Evolutionary conservation across 2,113 vertebrate genomes (phyloP).

Genomic region (Haplotaxodon microlepis): DNA sequence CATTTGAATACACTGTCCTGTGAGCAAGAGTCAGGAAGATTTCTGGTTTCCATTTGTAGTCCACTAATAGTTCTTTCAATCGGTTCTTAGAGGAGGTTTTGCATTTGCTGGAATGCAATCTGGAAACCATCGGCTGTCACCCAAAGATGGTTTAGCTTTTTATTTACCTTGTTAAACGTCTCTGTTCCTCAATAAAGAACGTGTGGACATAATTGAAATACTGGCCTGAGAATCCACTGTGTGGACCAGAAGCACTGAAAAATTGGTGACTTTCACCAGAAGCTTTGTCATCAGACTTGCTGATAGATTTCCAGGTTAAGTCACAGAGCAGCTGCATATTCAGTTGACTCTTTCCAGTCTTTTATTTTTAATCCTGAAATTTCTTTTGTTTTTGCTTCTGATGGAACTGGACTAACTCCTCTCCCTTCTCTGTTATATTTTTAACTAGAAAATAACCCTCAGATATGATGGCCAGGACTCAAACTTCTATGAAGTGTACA

Average conservation of each 20-base stretch:
- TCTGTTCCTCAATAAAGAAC: background rate
- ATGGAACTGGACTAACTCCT: background rate
- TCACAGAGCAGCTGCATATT: background rate
- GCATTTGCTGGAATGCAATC: background rate
- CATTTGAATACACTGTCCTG: background rate
- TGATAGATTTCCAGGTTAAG: background rate
- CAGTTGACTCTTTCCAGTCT: background rate
- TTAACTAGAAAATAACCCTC: background rate
- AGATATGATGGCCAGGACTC: background rate
- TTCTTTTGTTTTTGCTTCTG: background rate
- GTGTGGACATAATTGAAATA: background rate
- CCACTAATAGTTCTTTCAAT: background rate
- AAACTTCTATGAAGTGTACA: slow-evolving; percentile 1
- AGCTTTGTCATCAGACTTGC: background rate
- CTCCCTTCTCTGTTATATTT: background rate
- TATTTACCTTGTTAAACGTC: background rate
- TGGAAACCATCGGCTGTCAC: background rate
- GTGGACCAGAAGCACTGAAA: background rate
- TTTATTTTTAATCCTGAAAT: background rate
- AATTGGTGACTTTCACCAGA: background rate
- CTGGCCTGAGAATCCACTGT: background rate
- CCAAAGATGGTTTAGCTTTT: background rate
- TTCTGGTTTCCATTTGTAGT: background rate
- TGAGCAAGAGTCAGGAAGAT: background rate
- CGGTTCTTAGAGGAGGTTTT: background rate